Percentiles rank a stretch among this genome's conserved stretches.
phyloP scores from a whole-genome alignment of 2,888 invertebrate genomes.

The Synanthedon myopaeformis region DNA sequence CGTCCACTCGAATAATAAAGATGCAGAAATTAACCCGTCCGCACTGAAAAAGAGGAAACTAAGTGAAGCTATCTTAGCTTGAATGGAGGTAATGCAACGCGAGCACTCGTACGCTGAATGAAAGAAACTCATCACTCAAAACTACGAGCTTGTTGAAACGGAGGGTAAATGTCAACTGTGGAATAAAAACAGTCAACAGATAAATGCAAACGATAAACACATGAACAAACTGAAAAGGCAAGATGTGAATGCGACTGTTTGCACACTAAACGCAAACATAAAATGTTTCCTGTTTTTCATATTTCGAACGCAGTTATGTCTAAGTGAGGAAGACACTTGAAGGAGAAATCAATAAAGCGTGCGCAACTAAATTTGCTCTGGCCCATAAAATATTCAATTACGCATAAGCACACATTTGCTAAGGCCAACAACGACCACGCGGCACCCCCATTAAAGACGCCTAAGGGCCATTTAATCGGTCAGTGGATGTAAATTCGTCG shows the following conservation, averaged over 20 bases:
- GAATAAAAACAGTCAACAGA: constrained; percentile 71
- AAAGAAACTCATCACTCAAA: constrained; percentile 59
- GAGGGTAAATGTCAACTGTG: constrained; percentile 66
- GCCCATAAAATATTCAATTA: constrained; percentile 70
- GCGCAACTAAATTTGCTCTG: constrained; percentile 53
- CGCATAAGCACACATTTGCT: constrained; percentile 69
- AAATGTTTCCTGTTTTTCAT: constrained; percentile 8
- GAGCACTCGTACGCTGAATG: constrained; percentile 60
- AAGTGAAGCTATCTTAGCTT: constrained; percentile 67
- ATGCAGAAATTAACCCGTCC: constrained; percentile 67
- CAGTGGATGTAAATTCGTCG: constrained; percentile 68
- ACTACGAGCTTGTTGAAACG: constrained; percentile 55
- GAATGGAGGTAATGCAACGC: constrained; percentile 63
- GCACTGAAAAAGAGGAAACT: constrained; percentile 65
- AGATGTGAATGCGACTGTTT: constrained; percentile 46
- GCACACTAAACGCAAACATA: constrained; percentile 26
- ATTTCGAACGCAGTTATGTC: constrained; percentile 7
- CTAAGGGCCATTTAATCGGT: constrained; percentile 72
- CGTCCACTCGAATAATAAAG: constrained; percentile 69
- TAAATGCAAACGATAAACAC: constrained; percentile 69
- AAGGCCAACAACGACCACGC: constrained; percentile 69
- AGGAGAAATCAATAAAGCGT: constrained; percentile 52
- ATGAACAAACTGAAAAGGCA: constrained; percentile 54
- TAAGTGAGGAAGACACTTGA: constrained; percentile 15
- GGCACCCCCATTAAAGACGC: constrained; percentile 71